Conservation (phyloP, 2,113 vertebrate species). For the Salvelinus alpinus region DNA sequence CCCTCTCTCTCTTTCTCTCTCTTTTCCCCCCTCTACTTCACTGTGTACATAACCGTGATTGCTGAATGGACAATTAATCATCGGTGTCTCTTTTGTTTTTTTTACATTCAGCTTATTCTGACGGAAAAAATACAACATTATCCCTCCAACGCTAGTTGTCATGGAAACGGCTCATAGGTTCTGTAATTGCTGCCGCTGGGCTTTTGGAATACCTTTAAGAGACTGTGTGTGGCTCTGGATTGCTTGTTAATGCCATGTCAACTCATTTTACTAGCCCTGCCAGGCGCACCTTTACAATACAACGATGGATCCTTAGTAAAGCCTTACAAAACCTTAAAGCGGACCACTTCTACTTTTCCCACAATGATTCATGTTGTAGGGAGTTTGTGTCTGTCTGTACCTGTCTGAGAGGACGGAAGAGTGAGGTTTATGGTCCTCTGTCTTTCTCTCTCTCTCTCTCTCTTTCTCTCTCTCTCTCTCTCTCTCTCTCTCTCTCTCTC, state of each 20-base stretch:
- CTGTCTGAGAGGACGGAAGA: constrained; percentile 33
- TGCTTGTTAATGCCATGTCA: constrained; percentile 33
- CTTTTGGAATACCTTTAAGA: constrained; percentile 2
- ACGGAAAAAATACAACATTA: not conserved
- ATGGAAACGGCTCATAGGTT: not conserved
- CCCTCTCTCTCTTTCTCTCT: not conserved
- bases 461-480: not conserved
- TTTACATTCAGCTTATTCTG: not conserved
- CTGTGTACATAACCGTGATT: not conserved
- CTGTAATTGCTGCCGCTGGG: not conserved
- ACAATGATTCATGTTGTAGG: constrained; percentile 8
- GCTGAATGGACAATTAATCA: too few relatives aligned
- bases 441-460: not conserved
- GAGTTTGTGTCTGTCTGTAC: constrained; percentile 26
- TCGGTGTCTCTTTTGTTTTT: not conserved
- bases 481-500: not conserved
- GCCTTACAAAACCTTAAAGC: constrained; percentile 8
- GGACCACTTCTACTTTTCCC: not conserved
- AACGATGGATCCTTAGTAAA: not conserved
- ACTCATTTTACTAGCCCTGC: constrained; percentile 9
- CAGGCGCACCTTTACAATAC: not conserved
- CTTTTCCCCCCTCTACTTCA: not conserved
- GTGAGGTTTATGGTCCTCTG: constrained; percentile 20
- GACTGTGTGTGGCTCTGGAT: not conserved
- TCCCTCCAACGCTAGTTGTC: not conserved